Percentiles rank a stretch among this genome's conserved stretches.
These are phyloP conservation scores for Lacanobia oleracea DNA, from an alignment of 2,888 invertebrate genomes.

Conservation along the genomic window DNA sequence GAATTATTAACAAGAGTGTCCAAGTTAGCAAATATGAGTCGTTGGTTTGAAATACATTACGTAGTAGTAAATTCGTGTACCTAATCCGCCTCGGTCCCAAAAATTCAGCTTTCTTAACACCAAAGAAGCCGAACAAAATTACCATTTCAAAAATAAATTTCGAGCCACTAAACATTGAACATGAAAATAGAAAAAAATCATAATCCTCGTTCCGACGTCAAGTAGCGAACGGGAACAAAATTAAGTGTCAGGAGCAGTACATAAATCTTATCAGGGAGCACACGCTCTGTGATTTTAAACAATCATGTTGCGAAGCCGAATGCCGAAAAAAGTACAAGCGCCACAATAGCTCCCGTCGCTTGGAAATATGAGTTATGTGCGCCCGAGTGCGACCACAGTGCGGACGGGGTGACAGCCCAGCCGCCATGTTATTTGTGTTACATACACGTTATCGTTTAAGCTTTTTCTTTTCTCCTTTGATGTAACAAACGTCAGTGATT, in stretches of 20 bases:
- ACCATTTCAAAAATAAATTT: conserved; percentile 34
- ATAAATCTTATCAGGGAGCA: conserved; percentile 85
- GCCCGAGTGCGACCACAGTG: conserved; percentile 65
- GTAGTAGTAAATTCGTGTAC: not conserved
- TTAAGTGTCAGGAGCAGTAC: conserved; percentile 86
- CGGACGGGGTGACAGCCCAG: conserved; percentile 62
- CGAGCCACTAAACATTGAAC: conserved; percentile 56
- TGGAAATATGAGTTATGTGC: conserved; percentile 80
- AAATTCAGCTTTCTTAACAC: conserved; percentile 7
- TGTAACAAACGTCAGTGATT: conserved; percentile 58
- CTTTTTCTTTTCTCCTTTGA: conserved; percentile 60
- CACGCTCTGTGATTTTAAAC: conserved; percentile 85
- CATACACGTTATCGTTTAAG: conserved; percentile 61
- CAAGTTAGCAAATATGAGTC: not conserved
- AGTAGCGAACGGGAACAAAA: conserved; percentile 81
- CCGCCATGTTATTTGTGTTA: conserved; percentile 60
- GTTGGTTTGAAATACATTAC: not conserved
- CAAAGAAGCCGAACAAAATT: conserved; percentile 28
- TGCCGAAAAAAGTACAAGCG: conserved; percentile 76
- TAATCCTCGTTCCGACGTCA: conserved; percentile 72
- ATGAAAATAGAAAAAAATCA: conserved; percentile 60
- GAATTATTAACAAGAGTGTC: not conserved
- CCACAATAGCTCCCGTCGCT: conserved; percentile 78
- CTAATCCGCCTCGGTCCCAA: conserved; percentile 1
- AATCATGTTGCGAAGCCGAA: conserved; percentile 78